A percentile compares a stretch with the other conserved stretches of the same genome.
Conservation (phyloP, 1,140 invertebrate species). For the Asbolus verrucosus region DNA sequence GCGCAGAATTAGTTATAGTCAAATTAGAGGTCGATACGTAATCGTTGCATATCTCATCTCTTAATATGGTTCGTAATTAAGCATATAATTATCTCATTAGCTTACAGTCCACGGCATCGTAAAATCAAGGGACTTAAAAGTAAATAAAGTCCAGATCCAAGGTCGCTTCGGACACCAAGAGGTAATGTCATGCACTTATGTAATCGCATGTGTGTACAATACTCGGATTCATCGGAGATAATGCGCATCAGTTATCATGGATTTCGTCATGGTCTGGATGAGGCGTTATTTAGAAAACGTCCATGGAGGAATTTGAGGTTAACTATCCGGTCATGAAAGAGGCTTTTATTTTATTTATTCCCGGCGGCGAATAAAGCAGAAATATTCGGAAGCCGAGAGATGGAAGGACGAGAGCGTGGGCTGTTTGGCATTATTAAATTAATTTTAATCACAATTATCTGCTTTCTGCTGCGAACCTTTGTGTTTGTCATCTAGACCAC, state of each 20-base stretch:
- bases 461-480: conserved; percentile 24
- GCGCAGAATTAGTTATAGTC: conserved; percentile 10
- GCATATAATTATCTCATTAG: conserved; percentile 13
- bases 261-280: background rate
- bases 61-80: conserved; percentile 15
- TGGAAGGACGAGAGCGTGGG: too few species aligned
- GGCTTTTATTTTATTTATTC: too few species aligned
- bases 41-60: conserved; percentile 25
- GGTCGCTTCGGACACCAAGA: conserved; percentile 4
- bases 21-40: conserved; percentile 9
- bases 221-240: conserved; percentile 7
- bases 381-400: too few species aligned
- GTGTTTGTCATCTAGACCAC: conserved; percentile 30
- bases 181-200: conserved; percentile 35
- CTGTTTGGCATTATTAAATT: conserved; percentile 21
- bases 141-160: conserved; percentile 21
- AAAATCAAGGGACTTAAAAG: conserved; percentile 8
- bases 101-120: background rate
- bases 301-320: background rate
- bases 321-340: background rate
- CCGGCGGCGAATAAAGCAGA: too few species aligned
- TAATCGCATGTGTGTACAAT: conserved; percentile 13
- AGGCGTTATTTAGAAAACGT: background rate
- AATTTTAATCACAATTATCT: conserved; percentile 31
- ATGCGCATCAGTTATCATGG: conserved; percentile 3